These are phyloP conservation scores for Marcusenius ussheri DNA, from an alignment of 2,113 vertebrate species.

Conservation along the genomic window DNA sequence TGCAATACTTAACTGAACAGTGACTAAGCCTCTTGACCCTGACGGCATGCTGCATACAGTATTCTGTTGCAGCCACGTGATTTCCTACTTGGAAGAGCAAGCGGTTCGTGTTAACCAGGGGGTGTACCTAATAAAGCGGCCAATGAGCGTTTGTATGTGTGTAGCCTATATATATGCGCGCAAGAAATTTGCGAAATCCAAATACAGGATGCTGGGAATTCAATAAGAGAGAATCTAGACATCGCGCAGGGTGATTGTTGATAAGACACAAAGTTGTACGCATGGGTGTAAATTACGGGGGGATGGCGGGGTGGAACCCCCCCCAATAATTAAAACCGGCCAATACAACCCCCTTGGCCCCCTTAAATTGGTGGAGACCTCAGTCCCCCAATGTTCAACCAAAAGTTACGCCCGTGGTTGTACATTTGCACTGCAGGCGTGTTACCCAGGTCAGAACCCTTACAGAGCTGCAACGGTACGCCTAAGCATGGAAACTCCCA, in stretches of 20 bases:
- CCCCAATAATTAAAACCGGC: not conserved
- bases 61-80: not conserved
- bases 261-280: not conserved
- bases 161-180: not conserved
- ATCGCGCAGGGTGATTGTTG: not conserved
- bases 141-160: not conserved
- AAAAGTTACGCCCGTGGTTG: not conserved
- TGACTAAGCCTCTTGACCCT: not conserved
- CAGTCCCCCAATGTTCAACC: no score
- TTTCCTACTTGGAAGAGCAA: not conserved
- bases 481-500: not conserved
- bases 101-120: not conserved
- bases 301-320: no score
- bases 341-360: not conserved
- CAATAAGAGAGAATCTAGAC: not conserved
- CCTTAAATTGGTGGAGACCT: no score
- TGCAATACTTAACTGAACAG: not conserved
- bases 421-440: not conserved
- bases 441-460: not conserved
- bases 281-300: not conserved
- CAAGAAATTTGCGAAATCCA: not conserved
- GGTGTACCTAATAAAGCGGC: not conserved
- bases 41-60: not conserved
- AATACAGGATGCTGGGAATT: not conserved
- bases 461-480: not conserved